Evolutionary conservation across 64 coral and sea anemone species (phyloP), one percentile per base, ranked within the genome.

Genomic region (Montipora cactus): DNA sequence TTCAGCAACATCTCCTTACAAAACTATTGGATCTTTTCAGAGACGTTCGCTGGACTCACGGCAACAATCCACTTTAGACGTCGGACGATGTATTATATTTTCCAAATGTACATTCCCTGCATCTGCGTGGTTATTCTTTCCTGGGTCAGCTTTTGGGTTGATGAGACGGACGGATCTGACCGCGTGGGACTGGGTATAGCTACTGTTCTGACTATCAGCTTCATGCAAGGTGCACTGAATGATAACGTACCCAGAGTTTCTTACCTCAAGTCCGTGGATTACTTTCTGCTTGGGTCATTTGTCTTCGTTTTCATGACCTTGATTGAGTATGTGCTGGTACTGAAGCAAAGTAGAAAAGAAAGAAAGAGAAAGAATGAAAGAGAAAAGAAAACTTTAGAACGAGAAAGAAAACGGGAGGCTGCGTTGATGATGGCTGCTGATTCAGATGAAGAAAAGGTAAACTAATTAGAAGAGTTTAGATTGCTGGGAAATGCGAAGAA

Each of bases 251-350:
- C 95, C 0, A 83, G 93, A 47, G 95, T 97, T 52, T 97, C 95
- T 3, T 97, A 97, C 51, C 77, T 97, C 50, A 97, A 97, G 67
- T 94, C 95, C 2, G 84, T 97, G 9, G 95, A 97, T 81, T 97
- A 97, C 37, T 97, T 97, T 51, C 59, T 97, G 9, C 81, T 97
- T 55, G 90, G 83, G 5, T 97, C 95, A 5, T 97, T 97, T 28
- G 89, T 93, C 0, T 97, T 97, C 67, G 93, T 97, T 14, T 97
- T 97, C 52, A 97, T 97, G 95, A 89, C 88, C n/a, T 88, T 97
- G 25, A 85, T 97, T 51, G 92, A 93, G 59, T 93, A 93, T 75
- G 92, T 93, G 76, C 46, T 93, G 47, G 92, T 93, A 2, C 47
- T 93, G 47, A 93, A 93, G 47, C 83, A 93, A 14, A 71, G 73